These are phyloP conservation scores for Ibidorhyncha struthersii DNA, from an alignment of 2,113 vertebrate genomes.

Conservation along the genomic window DNA sequence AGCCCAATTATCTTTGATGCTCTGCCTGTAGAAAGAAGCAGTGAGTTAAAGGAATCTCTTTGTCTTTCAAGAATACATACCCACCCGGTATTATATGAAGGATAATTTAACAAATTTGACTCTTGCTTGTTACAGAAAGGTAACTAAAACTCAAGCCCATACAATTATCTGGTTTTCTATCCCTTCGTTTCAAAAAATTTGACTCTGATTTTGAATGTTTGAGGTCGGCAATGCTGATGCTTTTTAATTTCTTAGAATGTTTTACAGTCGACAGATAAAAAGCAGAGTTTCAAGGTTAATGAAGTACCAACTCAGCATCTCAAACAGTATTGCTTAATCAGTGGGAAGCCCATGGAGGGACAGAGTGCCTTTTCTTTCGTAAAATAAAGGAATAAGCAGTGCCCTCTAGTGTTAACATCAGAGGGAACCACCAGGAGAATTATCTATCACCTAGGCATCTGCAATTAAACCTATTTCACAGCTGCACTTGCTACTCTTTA, in stretches of 20 bases:
- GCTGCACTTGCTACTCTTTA: accelerated
- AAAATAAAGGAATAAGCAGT: slow-evolving; percentile 29
- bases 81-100: accelerated
- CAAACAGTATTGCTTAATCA: neutral
- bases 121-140: neutral
- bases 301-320: neutral
- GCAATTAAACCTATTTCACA: neutral
- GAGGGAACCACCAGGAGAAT: neutral
- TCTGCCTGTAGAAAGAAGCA: neutral
- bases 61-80: neutral
- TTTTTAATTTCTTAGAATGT: neutral
- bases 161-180: neutral
- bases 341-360: neutral
- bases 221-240: neutral
- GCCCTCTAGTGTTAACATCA: slow-evolving; percentile 40
- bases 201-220: neutral
- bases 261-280: neutral
- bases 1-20: neutral
- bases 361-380: neutral
- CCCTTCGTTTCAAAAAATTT: neutral
- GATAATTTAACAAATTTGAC: neutral
- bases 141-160: neutral
- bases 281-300: neutral
- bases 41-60: neutral
- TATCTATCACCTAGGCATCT: neutral